Evolutionary conservation across 2,888 invertebrate species (phyloP).

Genomic region (Brenthis hecate): DNA sequence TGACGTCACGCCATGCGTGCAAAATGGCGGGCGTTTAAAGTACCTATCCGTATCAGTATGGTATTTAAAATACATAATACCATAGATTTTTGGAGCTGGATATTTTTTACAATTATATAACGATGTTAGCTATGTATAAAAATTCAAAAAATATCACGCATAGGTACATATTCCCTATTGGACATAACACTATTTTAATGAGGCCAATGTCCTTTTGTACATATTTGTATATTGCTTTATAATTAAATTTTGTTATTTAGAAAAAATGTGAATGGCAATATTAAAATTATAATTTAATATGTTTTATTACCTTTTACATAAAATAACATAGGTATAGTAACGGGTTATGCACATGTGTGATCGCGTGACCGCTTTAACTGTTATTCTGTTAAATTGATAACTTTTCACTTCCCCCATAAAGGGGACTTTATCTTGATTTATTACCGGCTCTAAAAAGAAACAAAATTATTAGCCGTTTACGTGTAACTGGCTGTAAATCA

Average conservation of each 20-base stretch:
- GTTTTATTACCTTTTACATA: constrained; percentile 28
- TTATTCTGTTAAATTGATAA: constrained; percentile 64
- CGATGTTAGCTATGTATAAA: too few relatives aligned
- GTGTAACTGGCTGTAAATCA: constrained; percentile 37
- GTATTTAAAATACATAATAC: too few relatives aligned
- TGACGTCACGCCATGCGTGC: too few relatives aligned
- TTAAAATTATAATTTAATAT: constrained; percentile 8
- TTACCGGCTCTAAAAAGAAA: constrained; percentile 50
- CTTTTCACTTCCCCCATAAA: constrained; percentile 60
- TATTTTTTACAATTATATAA: too few relatives aligned
- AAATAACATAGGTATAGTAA: constrained; percentile 35
- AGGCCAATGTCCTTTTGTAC: too few relatives aligned
- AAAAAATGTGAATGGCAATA: constrained; percentile 36
- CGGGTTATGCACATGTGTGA: constrained; percentile 40
- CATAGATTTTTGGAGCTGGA: too few relatives aligned
- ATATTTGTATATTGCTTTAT: too few relatives aligned
- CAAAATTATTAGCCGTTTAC: constrained; percentile 44
- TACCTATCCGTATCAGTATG: too few relatives aligned
- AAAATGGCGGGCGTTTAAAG: too few relatives aligned
- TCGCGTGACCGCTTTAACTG: constrained; percentile 60
- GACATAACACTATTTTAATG: too few relatives aligned
- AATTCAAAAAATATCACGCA: too few relatives aligned
- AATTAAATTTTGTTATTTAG: constrained; percentile 32
- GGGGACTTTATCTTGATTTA: constrained; percentile 64
- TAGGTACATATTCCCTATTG: too few relatives aligned